Percentiles rank a stretch among this genome's conserved stretches.
phyloP scores from a whole-genome alignment of 2,888 invertebrate genomes.

The Tipula unca region DNA sequence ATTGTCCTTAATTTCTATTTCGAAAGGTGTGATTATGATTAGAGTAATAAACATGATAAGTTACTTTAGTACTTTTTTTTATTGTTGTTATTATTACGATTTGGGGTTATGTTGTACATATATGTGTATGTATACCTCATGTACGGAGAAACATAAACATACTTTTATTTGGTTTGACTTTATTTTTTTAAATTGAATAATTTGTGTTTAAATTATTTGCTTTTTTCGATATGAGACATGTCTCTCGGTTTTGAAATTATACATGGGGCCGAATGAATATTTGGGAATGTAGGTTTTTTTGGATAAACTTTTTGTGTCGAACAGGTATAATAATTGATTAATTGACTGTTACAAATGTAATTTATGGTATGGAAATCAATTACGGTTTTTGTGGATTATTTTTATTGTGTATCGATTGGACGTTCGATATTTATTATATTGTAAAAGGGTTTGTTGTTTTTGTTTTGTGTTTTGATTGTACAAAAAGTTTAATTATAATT shows the following conservation, averaged over 20 bases:
- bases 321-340: neutral
- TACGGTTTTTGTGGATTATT: neutral
- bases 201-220: neutral
- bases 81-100: neutral
- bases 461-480: neutral
- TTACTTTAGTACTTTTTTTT: neutral
- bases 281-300: neutral
- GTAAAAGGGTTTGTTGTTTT: neutral
- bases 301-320: neutral
- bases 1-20: neutral
- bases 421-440: neutral
- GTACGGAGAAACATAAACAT: neutral
- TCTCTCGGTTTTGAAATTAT: neutral
- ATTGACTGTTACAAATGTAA: neutral
- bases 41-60: neutral
- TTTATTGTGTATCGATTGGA: neutral
- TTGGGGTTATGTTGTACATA: neutral
- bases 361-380: neutral
- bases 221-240: neutral
- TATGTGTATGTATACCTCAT: neutral
- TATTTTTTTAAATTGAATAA: neutral
- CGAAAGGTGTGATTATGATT: slow-evolving; percentile 8
- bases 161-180: neutral
- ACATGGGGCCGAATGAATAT: neutral
- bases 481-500: neutral